phyloP scores from a whole-genome alignment of 2,113 vertebrate genomes.

The Aviceda subcristata region DNA sequence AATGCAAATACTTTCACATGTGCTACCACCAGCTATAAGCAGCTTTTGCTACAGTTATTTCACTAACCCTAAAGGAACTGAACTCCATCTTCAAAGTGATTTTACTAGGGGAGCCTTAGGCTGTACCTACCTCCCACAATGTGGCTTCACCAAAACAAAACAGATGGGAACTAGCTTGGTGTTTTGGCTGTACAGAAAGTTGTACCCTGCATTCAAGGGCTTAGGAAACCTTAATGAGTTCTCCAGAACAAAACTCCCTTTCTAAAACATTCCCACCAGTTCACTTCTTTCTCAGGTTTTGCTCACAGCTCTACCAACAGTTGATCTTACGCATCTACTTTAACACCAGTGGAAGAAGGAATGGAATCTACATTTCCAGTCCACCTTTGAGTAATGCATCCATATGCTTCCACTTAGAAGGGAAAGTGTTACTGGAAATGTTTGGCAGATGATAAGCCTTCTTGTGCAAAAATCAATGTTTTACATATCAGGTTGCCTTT shows the following conservation, averaged over 20 bases:
- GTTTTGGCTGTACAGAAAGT: not conserved
- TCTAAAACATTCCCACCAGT: not conserved
- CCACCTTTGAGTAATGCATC: not conserved
- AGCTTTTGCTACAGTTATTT: not conserved
- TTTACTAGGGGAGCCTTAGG: not conserved
- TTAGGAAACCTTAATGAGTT: not conserved
- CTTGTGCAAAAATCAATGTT: not conserved
- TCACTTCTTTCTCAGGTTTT: not conserved
- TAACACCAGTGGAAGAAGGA: not conserved
- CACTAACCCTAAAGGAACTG: not conserved
- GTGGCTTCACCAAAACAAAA: not conserved
- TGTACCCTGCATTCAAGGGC: not conserved
- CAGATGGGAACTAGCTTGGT: not conserved
- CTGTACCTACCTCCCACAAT: not conserved
- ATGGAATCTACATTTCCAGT: not conserved
- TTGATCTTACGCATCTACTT: not conserved
- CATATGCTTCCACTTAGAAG: not conserved
- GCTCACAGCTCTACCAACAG: not conserved
- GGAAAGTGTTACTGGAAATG: not conserved
- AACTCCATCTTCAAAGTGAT: not conserved
- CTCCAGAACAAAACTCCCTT: not conserved
- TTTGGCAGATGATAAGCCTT: not conserved
- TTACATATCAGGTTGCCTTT: not conserved
- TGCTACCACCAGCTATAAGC: not conserved
- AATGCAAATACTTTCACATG: not conserved